Base-by-base conservation (phyloP, 2,113 vertebrate genomes). In the Anseranas semipalmata region DNA sequence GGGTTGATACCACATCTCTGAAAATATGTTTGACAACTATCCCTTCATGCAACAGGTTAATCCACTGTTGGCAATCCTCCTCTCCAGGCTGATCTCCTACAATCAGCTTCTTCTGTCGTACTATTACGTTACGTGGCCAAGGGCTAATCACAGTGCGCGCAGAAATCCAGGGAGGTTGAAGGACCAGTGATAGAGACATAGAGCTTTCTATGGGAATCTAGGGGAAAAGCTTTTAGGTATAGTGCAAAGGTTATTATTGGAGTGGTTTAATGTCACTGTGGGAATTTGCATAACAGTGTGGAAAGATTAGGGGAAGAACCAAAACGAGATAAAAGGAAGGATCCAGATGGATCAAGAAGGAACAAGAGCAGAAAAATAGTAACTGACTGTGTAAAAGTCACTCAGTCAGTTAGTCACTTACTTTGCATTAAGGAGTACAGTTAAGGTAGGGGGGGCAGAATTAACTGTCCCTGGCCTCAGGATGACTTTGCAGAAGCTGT, bases 131-230 rank as follows among this genome's bases (percentile, higher is more conserved):
- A 14, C 17, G 12, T 43, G 2, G 2, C 41, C 50, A 39, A 60
- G 41, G 35, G 18, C 25, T 73, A 48, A 24, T 53, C 9, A 41
- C 19, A n/a, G 19, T 2, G 1, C 6, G 9, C 0, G 0, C 30
- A 37, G 41, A 73, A 17, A 68, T 2, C 2, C 13, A 12, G 8
- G 12, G 12, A 17, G 17, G 41, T 22, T 9, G 70, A 78, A 89
- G 18, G 17, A 83, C 17, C 9, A 50, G 28, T 25, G 8, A 33
- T 30, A 63, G 41, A 41, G 18, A 35, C 37, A 33, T 25, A 48
- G 7, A 8, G 4, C 1, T 37, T 58, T 20, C 37, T 37, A 41
- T 28, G 15, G 19, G 3, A 71, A 71, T 80, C 8, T 33, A 35
- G 15, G 4, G 9, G 8, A 25, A 56, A 89, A 86, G 4, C 25